A percentile compares a stretch with the other conserved stretches of the same genome.
Evolutionary conservation across 2,888 invertebrate species (phyloP).

Genomic region (Agriopis aurantiaria): DNA sequence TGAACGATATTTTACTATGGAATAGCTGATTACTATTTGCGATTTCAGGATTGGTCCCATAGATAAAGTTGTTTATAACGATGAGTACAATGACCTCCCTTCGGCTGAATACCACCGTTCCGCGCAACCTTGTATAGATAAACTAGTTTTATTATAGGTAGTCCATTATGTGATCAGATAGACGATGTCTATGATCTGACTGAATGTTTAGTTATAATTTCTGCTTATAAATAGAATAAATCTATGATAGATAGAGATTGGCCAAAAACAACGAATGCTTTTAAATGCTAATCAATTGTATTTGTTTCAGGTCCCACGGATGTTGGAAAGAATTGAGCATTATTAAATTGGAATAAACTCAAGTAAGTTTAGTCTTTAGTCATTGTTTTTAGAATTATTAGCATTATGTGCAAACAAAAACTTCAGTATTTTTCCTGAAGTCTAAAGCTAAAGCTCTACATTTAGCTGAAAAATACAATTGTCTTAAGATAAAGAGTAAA

Average conservation of each 20-base stretch:
- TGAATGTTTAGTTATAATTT: neutral
- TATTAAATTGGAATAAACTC: neutral
- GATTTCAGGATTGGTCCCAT: no score
- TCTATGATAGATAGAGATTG: neutral
- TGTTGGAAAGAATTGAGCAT: conserved; percentile 7
- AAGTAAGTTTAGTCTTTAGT: conserved; percentile 19
- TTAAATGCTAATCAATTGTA: neutral
- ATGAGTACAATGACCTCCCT: conserved; percentile 1
- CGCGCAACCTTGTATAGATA: no score
- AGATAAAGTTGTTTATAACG: no score
- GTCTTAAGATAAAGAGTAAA: no score
- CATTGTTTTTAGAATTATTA: neutral
- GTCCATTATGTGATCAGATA: conserved; percentile 7
- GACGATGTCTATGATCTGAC: neutral
- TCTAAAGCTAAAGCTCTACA: no score
- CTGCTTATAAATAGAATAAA: neutral
- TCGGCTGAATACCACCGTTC: no score
- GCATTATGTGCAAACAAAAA: no score
- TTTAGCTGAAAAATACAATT: no score
- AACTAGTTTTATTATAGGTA: conserved; percentile 21
- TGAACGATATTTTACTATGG: no score
- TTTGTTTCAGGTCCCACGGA: conserved; percentile 18
- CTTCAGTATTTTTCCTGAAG: no score
- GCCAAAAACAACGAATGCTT: neutral
- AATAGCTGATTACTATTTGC: no score